Conservation (phyloP, 1,140 invertebrate genomes). For the Wasmannia auropunctata region DNA sequence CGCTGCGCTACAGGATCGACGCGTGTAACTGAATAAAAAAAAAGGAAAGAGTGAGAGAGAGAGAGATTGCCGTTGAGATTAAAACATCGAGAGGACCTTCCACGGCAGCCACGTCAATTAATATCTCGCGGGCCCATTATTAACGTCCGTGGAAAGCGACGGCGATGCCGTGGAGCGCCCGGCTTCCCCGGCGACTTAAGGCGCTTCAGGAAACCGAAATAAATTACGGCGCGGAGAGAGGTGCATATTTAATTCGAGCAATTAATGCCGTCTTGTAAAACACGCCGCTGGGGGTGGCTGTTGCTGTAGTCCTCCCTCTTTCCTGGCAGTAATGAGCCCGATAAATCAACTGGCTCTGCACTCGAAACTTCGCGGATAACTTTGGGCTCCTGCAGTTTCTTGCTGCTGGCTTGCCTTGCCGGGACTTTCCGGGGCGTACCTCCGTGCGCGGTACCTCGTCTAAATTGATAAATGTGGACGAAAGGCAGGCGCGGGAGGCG, state of each 20-base stretch:
- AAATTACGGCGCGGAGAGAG: constrained; percentile 83
- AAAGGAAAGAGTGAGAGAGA: background rate
- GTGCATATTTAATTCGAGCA: constrained; percentile 86
- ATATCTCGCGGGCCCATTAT: constrained; percentile 73
- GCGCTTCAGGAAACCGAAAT: constrained; percentile 84
- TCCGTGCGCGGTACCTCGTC: constrained; percentile 9
- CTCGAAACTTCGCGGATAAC: constrained; percentile 84
- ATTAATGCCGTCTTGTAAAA: constrained; percentile 86
- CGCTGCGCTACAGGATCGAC: constrained; percentile 17
- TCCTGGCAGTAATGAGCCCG: constrained; percentile 85
- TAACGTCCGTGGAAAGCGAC: constrained; percentile 72
- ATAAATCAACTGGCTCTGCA: constrained; percentile 85
- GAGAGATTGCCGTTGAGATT: constrained; percentile 49
- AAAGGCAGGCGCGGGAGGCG: constrained; percentile 18
- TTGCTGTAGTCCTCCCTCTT: constrained; percentile 77
- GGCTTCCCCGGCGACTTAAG: constrained; percentile 80
- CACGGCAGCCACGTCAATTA: constrained; percentile 70
- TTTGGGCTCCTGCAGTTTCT: constrained; percentile 76
- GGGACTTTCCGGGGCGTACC: constrained; percentile 35
- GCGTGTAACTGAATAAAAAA: background rate
- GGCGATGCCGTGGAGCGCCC: constrained; percentile 57
- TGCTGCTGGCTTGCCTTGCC: constrained; percentile 57
- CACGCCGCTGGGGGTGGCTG: constrained; percentile 83
- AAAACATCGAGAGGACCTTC: constrained; percentile 67
- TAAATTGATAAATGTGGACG: constrained; percentile 64